Base-by-base conservation (phyloP, 2,797 vertebrate species). In the Cossypha polioptera region DNA sequence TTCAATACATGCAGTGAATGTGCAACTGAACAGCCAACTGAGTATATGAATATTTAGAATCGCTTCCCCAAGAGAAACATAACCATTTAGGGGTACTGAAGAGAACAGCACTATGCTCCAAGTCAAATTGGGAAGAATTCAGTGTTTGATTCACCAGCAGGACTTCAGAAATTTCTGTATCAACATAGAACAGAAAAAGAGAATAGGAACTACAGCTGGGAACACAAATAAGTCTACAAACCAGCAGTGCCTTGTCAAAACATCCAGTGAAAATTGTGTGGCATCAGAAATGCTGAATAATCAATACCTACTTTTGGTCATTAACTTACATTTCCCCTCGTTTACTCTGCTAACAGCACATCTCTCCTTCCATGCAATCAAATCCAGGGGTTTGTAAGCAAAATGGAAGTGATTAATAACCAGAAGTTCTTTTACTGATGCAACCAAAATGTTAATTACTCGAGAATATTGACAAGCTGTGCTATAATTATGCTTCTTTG, bases 381-480 rank as follows among this genome's bases (percentile, higher is more conserved):
- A 88, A 81, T 35, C 42, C 57, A 74, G 50, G 35, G 22, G 28
- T 61, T 93, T 85, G 48, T 71, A 92, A 93, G 40, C 22, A 16
- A 85, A 95, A 87, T 47, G 65, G 45, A 92, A 92, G 91, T 74
- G 54, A 95, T 36, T 68, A 93, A 89, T 79, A 96, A 91, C 61
- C 54, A 42, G 28, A 69, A 85, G 48, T 55, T 50, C 51, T 86
- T 61, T 74, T 54, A 84, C 48, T 87, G 77, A 91, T 74, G 71
- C 61, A 88, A 87, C 54, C 47, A 77, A 94, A 86, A 91, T 62
- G 78, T 93, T 97, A 92, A 96, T 94, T 95, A 71, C 45, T 67
- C 2, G 20, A 83, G 67, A 82, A 80, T 68, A 94, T 58, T 75
- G 76, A 95, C 76, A 91, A 91, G 66, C 50, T 88, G 58, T 66